Conservation (phyloP, 2,113 vertebrate genomes). For the Illadopsis cleaveri region DNA sequence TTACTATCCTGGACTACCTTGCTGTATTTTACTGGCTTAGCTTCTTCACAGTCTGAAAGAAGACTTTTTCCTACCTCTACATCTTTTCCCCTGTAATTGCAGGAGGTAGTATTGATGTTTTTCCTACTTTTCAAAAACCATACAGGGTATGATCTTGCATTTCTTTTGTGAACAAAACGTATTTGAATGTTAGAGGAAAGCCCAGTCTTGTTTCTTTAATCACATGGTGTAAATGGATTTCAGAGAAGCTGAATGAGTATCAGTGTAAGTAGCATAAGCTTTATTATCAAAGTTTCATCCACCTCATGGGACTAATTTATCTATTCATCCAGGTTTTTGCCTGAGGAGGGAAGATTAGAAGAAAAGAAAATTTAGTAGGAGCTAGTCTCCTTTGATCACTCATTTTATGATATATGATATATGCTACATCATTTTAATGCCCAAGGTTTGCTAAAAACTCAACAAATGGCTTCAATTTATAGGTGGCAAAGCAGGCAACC, state of each 20-base stretch:
- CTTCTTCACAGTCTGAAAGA: neutral
- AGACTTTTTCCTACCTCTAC: neutral
- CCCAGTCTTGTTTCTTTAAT: neutral
- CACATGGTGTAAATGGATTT: neutral
- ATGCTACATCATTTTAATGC: neutral
- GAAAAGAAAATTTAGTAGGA: neutral
- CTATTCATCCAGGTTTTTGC: conserved; percentile 48
- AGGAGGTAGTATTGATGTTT: neutral
- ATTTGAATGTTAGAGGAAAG: neutral
- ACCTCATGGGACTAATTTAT: conserved; percentile 7
- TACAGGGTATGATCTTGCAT: neutral
- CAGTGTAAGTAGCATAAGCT: neutral
- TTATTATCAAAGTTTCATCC: neutral
- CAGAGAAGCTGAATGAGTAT: neutral
- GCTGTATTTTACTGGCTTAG: neutral
- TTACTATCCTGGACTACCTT: neutral
- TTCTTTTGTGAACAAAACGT: neutral
- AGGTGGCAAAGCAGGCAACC: neutral
- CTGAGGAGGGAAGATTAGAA: conserved; percentile 40
- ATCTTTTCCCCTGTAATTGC: neutral
- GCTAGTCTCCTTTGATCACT: conserved; percentile 22
- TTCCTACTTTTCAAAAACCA: neutral
- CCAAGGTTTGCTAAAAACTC: neutral
- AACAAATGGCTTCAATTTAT: neutral
- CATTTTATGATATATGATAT: neutral